Percentiles rank a stretch among this genome's conserved stretches.
Evolutionary conservation across 2,888 invertebrate species (phyloP).

Genomic region (Nomada fabriciana): DNA sequence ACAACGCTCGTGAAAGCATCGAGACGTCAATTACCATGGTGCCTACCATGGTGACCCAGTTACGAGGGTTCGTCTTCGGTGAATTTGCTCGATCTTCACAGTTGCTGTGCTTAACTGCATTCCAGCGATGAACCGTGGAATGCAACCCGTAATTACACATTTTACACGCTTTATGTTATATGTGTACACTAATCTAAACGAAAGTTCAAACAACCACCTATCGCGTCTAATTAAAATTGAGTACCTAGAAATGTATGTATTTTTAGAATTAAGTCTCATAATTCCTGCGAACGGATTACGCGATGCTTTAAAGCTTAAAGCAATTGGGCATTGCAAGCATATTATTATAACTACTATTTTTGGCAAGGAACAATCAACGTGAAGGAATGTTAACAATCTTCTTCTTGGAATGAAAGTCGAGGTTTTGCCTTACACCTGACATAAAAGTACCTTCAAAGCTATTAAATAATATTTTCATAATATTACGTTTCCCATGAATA

Average conservation of each 20-base stretch:
- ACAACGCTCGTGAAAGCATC: slow-evolving; percentile 38
- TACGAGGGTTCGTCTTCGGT: slow-evolving; percentile 27
- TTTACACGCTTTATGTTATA: background rate
- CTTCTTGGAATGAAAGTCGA: background rate
- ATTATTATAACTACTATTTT: background rate
- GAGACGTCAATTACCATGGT: slow-evolving; percentile 47
- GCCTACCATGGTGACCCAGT: slow-evolving; percentile 46
- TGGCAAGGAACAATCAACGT: background rate
- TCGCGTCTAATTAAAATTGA: background rate
- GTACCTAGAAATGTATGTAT: background rate
- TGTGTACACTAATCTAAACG: background rate
- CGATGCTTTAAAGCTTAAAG: background rate
- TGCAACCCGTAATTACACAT: background rate
- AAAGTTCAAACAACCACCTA: background rate
- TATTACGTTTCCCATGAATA: too few relatives aligned
- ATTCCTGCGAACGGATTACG: background rate
- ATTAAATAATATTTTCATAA: too few relatives aligned
- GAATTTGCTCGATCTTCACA: slow-evolving; percentile 15
- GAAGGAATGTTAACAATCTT: background rate
- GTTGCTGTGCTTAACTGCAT: slow-evolving; percentile 2
- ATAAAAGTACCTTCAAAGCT: too few relatives aligned
- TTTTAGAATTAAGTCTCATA: background rate
- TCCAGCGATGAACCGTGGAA: background rate
- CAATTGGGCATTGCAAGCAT: background rate
- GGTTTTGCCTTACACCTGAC: too few relatives aligned